Percentiles rank a stretch among this genome's conserved stretches.
Conservation (phyloP, 2,888 invertebrate genomes). For the Caenorhabditis sulstoni region DNA sequence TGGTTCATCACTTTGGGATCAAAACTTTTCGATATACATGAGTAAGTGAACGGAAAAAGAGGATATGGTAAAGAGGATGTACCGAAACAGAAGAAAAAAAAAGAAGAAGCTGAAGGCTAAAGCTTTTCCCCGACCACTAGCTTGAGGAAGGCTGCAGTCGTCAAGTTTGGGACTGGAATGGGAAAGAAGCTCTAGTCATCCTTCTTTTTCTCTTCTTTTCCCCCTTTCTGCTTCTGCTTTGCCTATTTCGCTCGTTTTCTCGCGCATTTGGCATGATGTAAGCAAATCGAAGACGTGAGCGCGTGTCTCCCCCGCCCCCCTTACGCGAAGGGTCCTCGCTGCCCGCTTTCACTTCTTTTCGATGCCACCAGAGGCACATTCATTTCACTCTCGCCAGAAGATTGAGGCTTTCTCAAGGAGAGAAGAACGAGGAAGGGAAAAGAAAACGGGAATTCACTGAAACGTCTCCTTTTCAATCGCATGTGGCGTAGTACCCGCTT, state of each 20-base stretch:
- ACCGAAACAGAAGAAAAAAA: not conserved
- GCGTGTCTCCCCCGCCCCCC: not conserved
- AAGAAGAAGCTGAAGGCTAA: too few species aligned
- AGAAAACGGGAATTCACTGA: slow-evolving; percentile 7
- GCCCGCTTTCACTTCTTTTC: slow-evolving; percentile 11
- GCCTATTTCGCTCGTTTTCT: slow-evolving; percentile 50
- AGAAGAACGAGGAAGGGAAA: not conserved
- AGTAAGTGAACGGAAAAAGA: not conserved
- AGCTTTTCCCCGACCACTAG: too few species aligned
- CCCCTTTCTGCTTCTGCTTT: slow-evolving; percentile 30
- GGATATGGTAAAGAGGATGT: not conserved
- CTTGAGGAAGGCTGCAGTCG: too few species aligned
- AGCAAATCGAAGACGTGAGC: slow-evolving; percentile 56
- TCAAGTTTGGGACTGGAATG: too few species aligned
- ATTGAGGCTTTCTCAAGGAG: slow-evolving; percentile 22
- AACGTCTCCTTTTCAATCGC: not conserved
- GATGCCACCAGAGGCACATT: slow-evolving; percentile 39
- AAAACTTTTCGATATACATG: not conserved
- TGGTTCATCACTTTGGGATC: too few species aligned
- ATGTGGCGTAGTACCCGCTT: not conserved
- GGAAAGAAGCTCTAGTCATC: slow-evolving; percentile 25
- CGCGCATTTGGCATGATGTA: slow-evolving; percentile 55
- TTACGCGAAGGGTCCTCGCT: not conserved
- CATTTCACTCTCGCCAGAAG: slow-evolving; percentile 41
- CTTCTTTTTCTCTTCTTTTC: slow-evolving; percentile 31